phyloP scores from a whole-genome alignment of 2,797 vertebrate species.

The Anguilla pacifica region DNA sequence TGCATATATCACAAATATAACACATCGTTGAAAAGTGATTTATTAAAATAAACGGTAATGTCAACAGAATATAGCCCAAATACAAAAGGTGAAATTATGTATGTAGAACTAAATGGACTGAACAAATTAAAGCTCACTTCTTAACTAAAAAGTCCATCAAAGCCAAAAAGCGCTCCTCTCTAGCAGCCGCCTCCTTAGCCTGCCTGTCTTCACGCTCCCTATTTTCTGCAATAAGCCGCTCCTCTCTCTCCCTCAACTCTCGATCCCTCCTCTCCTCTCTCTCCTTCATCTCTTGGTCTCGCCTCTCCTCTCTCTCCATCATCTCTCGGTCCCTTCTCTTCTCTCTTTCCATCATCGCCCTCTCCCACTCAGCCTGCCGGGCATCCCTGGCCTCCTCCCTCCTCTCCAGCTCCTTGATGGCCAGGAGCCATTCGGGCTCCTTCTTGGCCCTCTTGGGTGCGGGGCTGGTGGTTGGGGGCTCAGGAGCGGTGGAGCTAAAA shows the following conservation, averaged over 20 bases:
- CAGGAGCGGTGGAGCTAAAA: neutral
- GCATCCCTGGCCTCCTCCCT: neutral
- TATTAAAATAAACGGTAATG: neutral
- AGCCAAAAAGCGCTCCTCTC: neutral
- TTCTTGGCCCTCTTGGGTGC: neutral
- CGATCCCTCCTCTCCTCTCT: neutral
- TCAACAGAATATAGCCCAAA: neutral
- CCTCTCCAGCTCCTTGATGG: neutral
- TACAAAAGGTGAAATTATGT: neutral
- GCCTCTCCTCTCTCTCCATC: neutral
- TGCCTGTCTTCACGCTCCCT: neutral
- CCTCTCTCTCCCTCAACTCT: neutral
- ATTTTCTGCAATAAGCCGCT: neutral
- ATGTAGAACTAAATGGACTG: neutral
- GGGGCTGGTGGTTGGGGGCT: neutral
- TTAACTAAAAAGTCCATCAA: neutral
- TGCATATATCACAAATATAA: neutral
- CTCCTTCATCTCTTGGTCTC: neutral
- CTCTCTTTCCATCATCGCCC: neutral
- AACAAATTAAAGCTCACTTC: neutral
- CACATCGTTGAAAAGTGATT: neutral
- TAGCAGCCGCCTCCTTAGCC: neutral
- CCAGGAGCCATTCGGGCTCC: neutral
- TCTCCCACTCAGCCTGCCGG: neutral
- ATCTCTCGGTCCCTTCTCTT: neutral